Base-by-base conservation (phyloP, 92 coral and sea anemone species). In the Zoanthus gigantus region DNA sequence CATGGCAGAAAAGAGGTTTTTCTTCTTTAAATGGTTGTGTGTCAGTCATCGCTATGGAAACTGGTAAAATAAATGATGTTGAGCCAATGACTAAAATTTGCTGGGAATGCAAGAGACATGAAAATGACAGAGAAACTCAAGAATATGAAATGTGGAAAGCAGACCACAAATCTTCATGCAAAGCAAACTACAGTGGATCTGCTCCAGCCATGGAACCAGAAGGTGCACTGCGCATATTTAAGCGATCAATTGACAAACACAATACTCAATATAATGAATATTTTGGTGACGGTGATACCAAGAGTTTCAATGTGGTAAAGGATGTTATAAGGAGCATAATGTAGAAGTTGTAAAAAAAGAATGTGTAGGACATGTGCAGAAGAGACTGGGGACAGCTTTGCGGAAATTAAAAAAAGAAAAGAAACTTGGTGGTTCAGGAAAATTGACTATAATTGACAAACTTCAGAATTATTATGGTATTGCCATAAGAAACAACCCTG, bases 241-340 rank as follows among this genome's bases (percentile, higher is more conserved):
- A 61, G n/a, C 68, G 92, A 4, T 80, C 86, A 32, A 74, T 63
- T 47, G 94, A 86, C 12, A 89, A 57, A 42, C 78, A 85, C 32
- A 92, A 80, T 3, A 37, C 85, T 12, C n/a, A 78, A 16, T 92
- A 86, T 79, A 67, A 88, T 2, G 89, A 89, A 31, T 83, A 79
- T 66, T 89, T 42, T 82, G 92, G 93, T 17, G 95, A 93, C 72
- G 90, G 87, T 7, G 91, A 92, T 81, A 89, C 91, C 72, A 92
- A 92, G 44, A 81, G 89, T 54, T 71, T 52, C 69, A 72, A 65
- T 42, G 83, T 74, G 74, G 77, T 85, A 16, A 48, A 23, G 23
- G 23, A 23, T 23, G 23, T 23, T 23, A 23, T 23, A 23, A 23
- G 23, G 23, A 23, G 61, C 68, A 46, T 46, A 47, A 79, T 23